Evolutionary conservation across 1,140 invertebrate species (phyloP), one percentile per base, ranked within the genome.

Genomic region (Lordiphosa mommai): DNA sequence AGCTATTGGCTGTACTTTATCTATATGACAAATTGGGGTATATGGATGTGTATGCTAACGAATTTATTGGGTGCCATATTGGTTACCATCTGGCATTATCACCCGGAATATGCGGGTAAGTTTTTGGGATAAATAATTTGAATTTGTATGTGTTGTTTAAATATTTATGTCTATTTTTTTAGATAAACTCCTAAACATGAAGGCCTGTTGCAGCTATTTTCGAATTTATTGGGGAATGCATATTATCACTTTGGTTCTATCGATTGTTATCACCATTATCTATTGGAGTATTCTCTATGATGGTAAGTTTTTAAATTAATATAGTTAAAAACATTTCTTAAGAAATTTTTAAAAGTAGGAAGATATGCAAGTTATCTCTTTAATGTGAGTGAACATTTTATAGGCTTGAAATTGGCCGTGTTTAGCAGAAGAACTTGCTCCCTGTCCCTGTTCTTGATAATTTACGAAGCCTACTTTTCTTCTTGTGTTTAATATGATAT

Each of bases 1-100:
- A 73, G 68, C 32, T 87, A 82, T 40, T 86, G 77, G 68, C 48
- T 87, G 7, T 88, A 88, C 44, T 92, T 92, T 14, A 94, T 95
- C 47, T 95, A 94, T 79, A 90, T 95, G 58, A 95, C 94, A 29
- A 93, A 95, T 86, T 95, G 94, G 94, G 94, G 94, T 14, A 91
- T 93, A 59, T 73, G 91, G 10, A 65, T 93, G 5, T 92, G 92
- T 17, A 88, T 88, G 87, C 4, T 88, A 4, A 88, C 87, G 5
- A 86, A 87, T 55, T 10, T 88, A n/a, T 41, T 86, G 32, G 87
- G 87, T 1, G 87, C 87, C 2, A 43, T 86, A 12, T 60, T 88
- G 13, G 87, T 88, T 0, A 86, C 69, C 5, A 53, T 72, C 14
- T 88, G 87, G 87, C 85, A 88, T 20, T 87, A 72, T 70, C 77